These are phyloP conservation scores for Whitmania pigra DNA, from an alignment of 1,140 invertebrate species.

Conservation along the genomic window DNA sequence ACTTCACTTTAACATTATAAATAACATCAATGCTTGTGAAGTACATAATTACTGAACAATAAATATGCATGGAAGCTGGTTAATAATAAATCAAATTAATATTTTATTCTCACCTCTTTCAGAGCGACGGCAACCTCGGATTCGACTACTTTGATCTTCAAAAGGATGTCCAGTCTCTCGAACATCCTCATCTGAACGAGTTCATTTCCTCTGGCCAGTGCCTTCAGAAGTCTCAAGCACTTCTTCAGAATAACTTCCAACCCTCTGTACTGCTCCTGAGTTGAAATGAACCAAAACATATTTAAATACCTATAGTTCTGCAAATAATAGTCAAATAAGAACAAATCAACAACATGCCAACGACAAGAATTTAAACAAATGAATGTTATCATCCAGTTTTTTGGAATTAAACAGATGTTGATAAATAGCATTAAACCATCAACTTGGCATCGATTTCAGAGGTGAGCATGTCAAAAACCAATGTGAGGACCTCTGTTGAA, in stretches of 20 bases:
- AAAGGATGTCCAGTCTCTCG: constrained; percentile 35
- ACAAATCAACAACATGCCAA: too few species aligned
- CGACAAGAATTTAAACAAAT: too few species aligned
- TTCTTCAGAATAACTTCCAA: constrained; percentile 32
- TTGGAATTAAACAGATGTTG: not conserved
- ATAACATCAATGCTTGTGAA: not conserved
- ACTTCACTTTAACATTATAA: not conserved
- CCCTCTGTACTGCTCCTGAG: constrained; percentile 36
- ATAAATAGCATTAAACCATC: constrained; percentile 11
- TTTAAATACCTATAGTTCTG: too few species aligned
- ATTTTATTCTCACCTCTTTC: constrained; percentile 31
- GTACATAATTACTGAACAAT: too few species aligned
- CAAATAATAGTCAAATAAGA: too few species aligned
- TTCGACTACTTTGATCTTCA: constrained; percentile 34
- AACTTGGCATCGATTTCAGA: constrained; percentile 24
- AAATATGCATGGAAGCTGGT: too few species aligned
- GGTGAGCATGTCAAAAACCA: constrained; percentile 25
- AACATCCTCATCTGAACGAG: constrained; percentile 36
- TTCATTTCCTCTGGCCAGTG: constrained; percentile 32
- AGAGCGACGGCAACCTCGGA: constrained; percentile 33
- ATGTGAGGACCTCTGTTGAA: constrained; percentile 21
- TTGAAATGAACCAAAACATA: not conserved
- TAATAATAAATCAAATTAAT: too few species aligned
- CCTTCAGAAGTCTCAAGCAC: constrained; percentile 32
- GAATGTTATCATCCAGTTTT: too few species aligned